phyloP scores from a whole-genome alignment of 2,797 vertebrate species.

The Leptodactylus fallax region DNA sequence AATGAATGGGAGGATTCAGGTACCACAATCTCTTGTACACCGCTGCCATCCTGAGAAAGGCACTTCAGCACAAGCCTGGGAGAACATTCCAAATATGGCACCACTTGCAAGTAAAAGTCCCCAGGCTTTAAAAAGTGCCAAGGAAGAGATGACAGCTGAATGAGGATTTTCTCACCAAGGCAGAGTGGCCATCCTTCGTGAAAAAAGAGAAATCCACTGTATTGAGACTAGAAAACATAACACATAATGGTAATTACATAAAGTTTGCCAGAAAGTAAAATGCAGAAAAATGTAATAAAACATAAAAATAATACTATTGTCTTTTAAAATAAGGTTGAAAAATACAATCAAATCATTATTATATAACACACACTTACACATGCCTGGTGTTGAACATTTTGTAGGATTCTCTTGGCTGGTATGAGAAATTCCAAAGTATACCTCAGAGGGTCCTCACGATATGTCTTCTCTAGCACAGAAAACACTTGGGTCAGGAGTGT shows the following conservation, averaged over 20 bases:
- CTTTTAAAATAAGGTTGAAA: neutral
- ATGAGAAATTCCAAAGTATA: conserved; percentile 77
- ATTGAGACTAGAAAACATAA: conserved; percentile 81
- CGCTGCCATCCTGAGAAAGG: conserved; percentile 85
- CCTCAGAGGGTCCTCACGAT: conserved; percentile 74
- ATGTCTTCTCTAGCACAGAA: conserved; percentile 75
- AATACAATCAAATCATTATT: neutral
- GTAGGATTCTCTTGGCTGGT: conserved; percentile 76
- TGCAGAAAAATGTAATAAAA: neutral
- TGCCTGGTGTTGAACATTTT: conserved; percentile 76
- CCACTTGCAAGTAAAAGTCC: conserved; percentile 94
- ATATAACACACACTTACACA: conserved; percentile 71
- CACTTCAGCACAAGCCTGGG: conserved; percentile 89
- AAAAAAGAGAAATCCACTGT: conserved; percentile 89
- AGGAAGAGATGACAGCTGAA: conserved; percentile 90
- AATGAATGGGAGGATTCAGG: conserved; percentile 86
- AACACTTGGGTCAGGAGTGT: conserved; percentile 89
- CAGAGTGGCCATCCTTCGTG: conserved; percentile 93
- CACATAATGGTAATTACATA: neutral
- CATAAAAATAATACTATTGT: neutral
- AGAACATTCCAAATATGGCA: conserved; percentile 87
- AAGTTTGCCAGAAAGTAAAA: conserved; percentile 3
- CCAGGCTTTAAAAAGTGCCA: conserved; percentile 88
- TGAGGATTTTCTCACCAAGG: conserved; percentile 87
- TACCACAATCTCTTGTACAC: conserved; percentile 87